Percentiles rank a stretch among this genome's conserved stretches.
phyloP scores from a whole-genome alignment of 2,797 vertebrate species.

The Poeciliopsis infans region DNA sequence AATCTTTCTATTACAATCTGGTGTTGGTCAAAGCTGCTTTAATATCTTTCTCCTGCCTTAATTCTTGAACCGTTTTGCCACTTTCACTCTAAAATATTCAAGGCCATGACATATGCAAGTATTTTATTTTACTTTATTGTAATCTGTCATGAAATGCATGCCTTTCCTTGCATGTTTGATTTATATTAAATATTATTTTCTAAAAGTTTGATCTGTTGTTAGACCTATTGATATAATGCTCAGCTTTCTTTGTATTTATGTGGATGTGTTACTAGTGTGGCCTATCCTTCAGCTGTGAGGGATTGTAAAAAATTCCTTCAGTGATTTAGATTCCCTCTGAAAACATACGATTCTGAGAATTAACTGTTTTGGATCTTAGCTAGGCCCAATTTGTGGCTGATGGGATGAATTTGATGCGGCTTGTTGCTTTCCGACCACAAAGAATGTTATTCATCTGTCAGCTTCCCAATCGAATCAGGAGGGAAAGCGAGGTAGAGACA shows the following conservation, averaged over 20 bases:
- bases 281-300: slow-evolving; percentile 19
- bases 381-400: slow-evolving; percentile 42
- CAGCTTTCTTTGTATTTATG: slow-evolving; percentile 3
- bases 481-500: slow-evolving; percentile 19
- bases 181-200: not conserved
- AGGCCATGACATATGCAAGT: not conserved
- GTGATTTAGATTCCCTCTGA: slow-evolving; percentile 46
- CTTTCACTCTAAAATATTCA: not conserved
- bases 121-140: not conserved
- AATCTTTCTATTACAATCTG: not conserved
- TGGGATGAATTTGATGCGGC: slow-evolving; percentile 60
- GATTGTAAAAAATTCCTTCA: slow-evolving; percentile 32
- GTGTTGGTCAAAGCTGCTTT: not conserved
- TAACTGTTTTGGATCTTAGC: slow-evolving; percentile 41
- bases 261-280: slow-evolving; percentile 27
- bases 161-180: not conserved
- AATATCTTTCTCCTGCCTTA: not conserved
- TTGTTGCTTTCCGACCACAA: slow-evolving; percentile 62
- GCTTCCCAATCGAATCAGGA: slow-evolving; percentile 18
- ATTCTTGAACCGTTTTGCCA: not conserved
- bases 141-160: not conserved
- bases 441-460: slow-evolving; percentile 65
- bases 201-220: not conserved
- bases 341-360: slow-evolving; percentile 54
- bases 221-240: slow-evolving; percentile 3